Base-by-base conservation (phyloP, 1,140 invertebrate genomes). In the Aphelinus atriplicis region DNA sequence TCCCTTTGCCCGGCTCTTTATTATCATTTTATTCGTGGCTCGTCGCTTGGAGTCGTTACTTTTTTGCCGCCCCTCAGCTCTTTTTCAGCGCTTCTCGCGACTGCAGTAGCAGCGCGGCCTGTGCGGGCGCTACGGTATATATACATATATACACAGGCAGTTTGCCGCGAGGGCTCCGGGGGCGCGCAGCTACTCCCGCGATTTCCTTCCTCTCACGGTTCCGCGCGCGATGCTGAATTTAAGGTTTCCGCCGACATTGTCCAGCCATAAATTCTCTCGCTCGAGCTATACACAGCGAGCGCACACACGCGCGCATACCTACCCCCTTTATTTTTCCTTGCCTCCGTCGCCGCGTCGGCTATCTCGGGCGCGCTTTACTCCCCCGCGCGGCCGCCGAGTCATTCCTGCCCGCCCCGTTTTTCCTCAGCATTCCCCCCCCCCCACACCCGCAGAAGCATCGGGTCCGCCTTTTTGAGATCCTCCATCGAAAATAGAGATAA, bases 11-110 rank as follows among this genome's bases (percentile, higher is more conserved):
- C 74, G 71, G 78, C 79, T 72, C 77, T 81, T 83, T 81, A 83
- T 83, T 81, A 81, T 81, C 81, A 83, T 81, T 83, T 83, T 83
- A 83, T 83, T 81, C 80, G 77, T 56, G 73, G 71, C 70, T 77
- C 71, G 67, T 69, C 58, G 71, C 77, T 68, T 73, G 70, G 74
- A 71, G 77, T 77, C 77, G 65, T 78, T 77, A 75, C 78, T 79
- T 79, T 74, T 53, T 26, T 26, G 26, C 26, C 26, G 51, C 51
- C 9, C 75, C 77, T 55, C 9, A 45, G 4, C 56, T 48, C 56
- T 65, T 26, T 61, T 26, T 26, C 75, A 42, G 7, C 42, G 9
- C 42, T 26, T 26, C 26, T 26, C 26, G 26, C 26, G 26, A 26
- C 26, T 26, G 55, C 53, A 53, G 50, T 43, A 73, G 62, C 48